Evolutionary conservation across 1,140 invertebrate species (phyloP).

Genomic region (Amyelois transitella): DNA sequence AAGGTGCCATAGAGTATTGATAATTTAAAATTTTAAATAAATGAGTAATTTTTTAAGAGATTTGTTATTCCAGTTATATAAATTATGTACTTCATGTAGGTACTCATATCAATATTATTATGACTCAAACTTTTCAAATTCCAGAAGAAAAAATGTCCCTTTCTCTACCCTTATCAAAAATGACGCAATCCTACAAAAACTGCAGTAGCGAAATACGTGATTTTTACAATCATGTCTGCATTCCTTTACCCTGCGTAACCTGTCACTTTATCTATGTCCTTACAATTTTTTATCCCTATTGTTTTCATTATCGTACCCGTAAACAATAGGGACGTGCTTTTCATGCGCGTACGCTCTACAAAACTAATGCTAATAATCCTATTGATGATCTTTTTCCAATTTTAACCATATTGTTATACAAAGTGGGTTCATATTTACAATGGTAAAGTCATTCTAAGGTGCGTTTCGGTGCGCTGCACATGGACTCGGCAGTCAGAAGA

Average conservation of each 20-base stretch:
- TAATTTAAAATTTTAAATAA: no score
- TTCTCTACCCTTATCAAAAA: not conserved
- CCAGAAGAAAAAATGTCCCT: no score
- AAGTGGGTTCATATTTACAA: constrained; percentile 1
- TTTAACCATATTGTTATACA: constrained; percentile 26
- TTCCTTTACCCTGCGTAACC: constrained; percentile 43
- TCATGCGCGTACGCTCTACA: constrained; percentile 64
- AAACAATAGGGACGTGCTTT: constrained; percentile 60
- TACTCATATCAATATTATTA: no score
- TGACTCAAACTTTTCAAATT: no score
- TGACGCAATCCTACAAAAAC: not conserved
- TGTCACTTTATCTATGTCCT: constrained; percentile 30
- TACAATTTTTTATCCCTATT: constrained; percentile 37
- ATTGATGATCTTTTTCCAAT: constrained; percentile 16
- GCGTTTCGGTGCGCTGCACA: constrained; percentile 69
- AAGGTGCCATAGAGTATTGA: no score
- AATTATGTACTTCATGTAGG: no score
- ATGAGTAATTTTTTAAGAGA: no score
- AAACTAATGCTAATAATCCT: constrained; percentile 31
- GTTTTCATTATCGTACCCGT: constrained; percentile 39
- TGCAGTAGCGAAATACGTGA: constrained; percentile 9
- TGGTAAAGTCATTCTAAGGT: constrained; percentile 17
- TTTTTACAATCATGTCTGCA: constrained; percentile 37
- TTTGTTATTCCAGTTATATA: no score
- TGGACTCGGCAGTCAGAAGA: constrained; percentile 59